A percentile compares a stretch with the other conserved stretches of the same genome.
These are phyloP conservation scores for Heliconius congener DNA, from an alignment of 1,140 invertebrate genomes.

Conservation along the genomic window DNA sequence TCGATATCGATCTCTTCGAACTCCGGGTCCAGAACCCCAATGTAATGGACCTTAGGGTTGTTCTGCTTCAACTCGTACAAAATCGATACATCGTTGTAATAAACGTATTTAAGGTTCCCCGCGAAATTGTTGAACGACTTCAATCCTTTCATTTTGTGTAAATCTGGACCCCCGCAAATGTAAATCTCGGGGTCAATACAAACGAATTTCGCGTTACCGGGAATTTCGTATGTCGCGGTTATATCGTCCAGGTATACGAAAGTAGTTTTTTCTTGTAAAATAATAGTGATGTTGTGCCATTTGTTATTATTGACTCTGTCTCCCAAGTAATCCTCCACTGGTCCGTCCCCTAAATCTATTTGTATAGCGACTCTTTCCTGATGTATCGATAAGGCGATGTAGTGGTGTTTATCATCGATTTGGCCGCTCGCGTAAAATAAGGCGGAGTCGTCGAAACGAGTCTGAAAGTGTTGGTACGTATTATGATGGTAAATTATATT, in stretches of 20 bases:
- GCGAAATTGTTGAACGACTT: constrained; percentile 89
- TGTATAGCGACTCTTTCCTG: constrained; percentile 90
- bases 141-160: constrained; percentile 89
- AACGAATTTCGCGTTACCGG: constrained; percentile 87
- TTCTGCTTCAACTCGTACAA: constrained; percentile 92
- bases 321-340: constrained; percentile 86
- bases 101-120: constrained; percentile 94
- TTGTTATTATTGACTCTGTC: constrained; percentile 86
- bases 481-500: too few relatives aligned
- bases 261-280: constrained; percentile 88
- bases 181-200: constrained; percentile 97
- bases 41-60: constrained; percentile 92
- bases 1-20: constrained; percentile 92
- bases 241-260: constrained; percentile 88
- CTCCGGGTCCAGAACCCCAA: constrained; percentile 90
- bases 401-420: constrained; percentile 89
- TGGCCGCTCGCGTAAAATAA: constrained; percentile 94
- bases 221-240: constrained; percentile 85
- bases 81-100: constrained; percentile 95
- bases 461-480: constrained; percentile 75
- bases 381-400: constrained; percentile 90
- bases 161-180: constrained; percentile 91
- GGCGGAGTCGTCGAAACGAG: constrained; percentile 92
- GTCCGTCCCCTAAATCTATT: constrained; percentile 91
- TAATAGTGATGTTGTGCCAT: constrained; percentile 95